These are phyloP conservation scores for Drosophila ustulata DNA, from an alignment of 2,888 invertebrate species.

Conservation along the genomic window DNA sequence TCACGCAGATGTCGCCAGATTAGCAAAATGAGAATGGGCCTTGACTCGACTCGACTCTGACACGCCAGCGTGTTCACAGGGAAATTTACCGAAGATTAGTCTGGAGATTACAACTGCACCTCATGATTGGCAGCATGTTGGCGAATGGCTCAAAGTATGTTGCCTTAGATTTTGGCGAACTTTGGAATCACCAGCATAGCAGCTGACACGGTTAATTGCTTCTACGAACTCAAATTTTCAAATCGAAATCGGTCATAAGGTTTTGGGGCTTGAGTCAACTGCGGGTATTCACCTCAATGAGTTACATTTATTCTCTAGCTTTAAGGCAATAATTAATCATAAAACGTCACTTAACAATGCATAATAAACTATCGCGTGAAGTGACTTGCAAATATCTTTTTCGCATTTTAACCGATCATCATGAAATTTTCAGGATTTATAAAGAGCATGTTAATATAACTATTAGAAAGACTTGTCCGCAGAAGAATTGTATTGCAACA, in stretches of 20 bases:
- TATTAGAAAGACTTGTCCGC: too few species aligned
- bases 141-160: background rate
- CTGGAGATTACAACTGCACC: slow-evolving; percentile 29
- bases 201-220: slow-evolving; percentile 20
- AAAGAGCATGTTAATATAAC: background rate
- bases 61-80: background rate
- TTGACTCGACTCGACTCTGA: background rate
- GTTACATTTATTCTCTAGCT: background rate
- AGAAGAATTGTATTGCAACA: too few species aligned
- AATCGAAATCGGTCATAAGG: slow-evolving; percentile 2
- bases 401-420: background rate
- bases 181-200: slow-evolving; percentile 8
- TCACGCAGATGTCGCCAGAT: slow-evolving; percentile 42
- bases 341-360: background rate
- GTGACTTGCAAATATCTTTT: background rate
- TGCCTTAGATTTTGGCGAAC: slow-evolving; percentile 4
- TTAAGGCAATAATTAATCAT: background rate
- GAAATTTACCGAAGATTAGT: slow-evolving; percentile 13
- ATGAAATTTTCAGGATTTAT: background rate
- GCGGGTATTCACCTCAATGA: slow-evolving; percentile 7
- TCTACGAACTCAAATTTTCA: slow-evolving; percentile 12
- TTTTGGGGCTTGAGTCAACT: slow-evolving; percentile 2
- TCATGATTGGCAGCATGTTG: slow-evolving; percentile 10
- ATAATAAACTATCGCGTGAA: background rate
- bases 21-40: slow-evolving; percentile 9